A percentile compares a stretch with the other conserved stretches of the same genome.
These are phyloP conservation scores for Diadema setosum DNA, from an alignment of 35 echinoderm and acorn worm genomes.

Conservation along the genomic window DNA sequence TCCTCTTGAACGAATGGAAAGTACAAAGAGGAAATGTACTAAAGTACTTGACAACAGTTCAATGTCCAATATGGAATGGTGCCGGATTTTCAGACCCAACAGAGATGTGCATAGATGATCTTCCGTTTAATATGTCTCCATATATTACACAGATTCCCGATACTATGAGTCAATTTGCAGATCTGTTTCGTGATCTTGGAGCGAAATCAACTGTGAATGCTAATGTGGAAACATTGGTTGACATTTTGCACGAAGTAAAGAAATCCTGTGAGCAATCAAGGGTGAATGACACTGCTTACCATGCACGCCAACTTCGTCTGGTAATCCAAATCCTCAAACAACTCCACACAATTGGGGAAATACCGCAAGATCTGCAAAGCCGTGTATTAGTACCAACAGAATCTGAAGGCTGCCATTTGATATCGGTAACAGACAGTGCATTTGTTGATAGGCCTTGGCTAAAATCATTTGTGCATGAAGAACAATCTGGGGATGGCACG, in stretches of 20 bases:
- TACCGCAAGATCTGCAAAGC: not conserved
- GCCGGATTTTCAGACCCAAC: not conserved
- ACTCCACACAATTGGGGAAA: not conserved
- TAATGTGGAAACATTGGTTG: not conserved
- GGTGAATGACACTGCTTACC: not conserved
- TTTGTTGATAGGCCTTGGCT: slow-evolving; percentile 9
- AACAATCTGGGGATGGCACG: not conserved
- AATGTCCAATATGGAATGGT: slow-evolving; percentile 8
- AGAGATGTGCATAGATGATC: not conserved
- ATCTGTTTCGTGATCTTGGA: not conserved
- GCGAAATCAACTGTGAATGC: not conserved
- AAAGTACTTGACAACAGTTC: too few species aligned
- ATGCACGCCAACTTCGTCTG: not conserved
- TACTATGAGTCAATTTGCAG: not conserved
- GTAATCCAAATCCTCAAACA: not conserved
- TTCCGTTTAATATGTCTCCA: not conserved
- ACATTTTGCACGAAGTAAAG: not conserved
- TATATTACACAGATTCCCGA: not conserved
- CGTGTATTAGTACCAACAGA: slow-evolving; percentile 17
- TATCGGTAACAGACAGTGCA: not conserved
- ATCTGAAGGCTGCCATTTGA: not conserved
- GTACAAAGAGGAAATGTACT: too few species aligned
- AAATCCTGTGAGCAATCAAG: not conserved
- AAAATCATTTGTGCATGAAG: not conserved
- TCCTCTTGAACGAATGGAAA: not conserved